Percentiles rank a stretch among this genome's conserved stretches.
Evolutionary conservation across 2,797 vertebrate genomes (phyloP).

Genomic region (Smutsia gigantea): DNA sequence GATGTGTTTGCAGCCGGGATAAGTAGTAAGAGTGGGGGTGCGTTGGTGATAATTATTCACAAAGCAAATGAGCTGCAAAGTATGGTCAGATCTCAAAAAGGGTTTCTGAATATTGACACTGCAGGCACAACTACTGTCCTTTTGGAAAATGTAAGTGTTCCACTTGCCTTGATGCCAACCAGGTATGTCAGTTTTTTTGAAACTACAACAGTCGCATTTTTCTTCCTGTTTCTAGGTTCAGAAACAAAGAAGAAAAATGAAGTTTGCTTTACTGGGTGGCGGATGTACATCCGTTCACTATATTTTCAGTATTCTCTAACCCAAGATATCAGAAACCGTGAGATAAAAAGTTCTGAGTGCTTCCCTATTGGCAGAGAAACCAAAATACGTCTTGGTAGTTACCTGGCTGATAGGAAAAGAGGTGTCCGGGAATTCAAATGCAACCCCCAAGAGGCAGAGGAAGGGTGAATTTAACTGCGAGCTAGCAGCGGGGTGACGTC

Average conservation of each 20-base stretch:
- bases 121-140: not conserved
- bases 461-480: not conserved
- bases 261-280: not conserved
- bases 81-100: not conserved
- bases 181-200: not conserved
- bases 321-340: not conserved
- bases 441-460: not conserved
- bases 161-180: not conserved
- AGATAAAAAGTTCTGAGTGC: not conserved
- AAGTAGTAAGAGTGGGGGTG: not conserved
- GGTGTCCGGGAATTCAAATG: not conserved
- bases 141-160: slow-evolving; percentile 31
- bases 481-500: not conserved
- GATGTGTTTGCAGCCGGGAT: not conserved
- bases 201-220: not conserved
- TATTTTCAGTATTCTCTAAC: not conserved
- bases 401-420: not conserved
- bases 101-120: not conserved
- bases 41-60: not conserved
- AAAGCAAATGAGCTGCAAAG: not conserved
- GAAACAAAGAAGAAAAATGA: slow-evolving; percentile 34
- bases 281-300: not conserved
- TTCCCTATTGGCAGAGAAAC: not conserved
- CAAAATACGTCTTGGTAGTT: not conserved
- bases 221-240: not conserved